These are phyloP conservation scores for Ambastaia sidthimunki DNA, from an alignment of 2,797 vertebrate species.

Conservation along the genomic window DNA sequence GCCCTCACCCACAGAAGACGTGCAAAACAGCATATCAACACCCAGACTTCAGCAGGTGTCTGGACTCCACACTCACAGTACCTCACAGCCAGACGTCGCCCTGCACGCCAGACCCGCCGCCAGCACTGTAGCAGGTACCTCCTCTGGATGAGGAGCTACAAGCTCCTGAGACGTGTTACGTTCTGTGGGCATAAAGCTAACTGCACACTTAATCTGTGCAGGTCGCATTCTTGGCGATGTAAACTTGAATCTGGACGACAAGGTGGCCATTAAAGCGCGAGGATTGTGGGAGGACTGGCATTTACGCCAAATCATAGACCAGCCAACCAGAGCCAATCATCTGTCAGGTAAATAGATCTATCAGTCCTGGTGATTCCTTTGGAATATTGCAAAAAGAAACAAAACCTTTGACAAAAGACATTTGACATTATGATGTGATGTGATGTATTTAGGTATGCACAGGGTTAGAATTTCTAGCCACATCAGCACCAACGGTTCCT, in stretches of 20 bases:
- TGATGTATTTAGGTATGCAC: no score
- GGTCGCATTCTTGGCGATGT: constrained; percentile 82
- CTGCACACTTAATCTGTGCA: constrained; percentile 50
- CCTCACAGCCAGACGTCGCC: constrained; percentile 90
- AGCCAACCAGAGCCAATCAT: constrained; percentile 79
- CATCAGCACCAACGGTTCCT: no score
- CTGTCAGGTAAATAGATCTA: constrained; percentile 75
- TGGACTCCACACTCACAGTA: constrained; percentile 84
- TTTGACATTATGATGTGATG: no score
- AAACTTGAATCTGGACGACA: constrained; percentile 83
- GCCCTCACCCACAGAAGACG: constrained; percentile 78
- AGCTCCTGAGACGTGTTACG: not conserved
- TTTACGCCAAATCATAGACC: constrained; percentile 83
- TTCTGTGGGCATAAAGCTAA: not conserved
- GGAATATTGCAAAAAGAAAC: no score
- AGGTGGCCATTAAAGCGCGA: constrained; percentile 80
- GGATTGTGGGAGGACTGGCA: constrained; percentile 86
- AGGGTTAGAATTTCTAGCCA: no score
- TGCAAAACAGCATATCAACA: constrained; percentile 87
- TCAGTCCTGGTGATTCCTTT: no score
- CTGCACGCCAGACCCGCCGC: constrained; percentile 91
- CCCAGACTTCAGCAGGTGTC: constrained; percentile 91
- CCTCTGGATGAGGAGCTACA: not conserved
- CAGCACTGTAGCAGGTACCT: constrained; percentile 90
- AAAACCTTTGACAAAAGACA: no score